Conservation (phyloP, 2,888 invertebrate species). For the Cheilosia pagana region DNA sequence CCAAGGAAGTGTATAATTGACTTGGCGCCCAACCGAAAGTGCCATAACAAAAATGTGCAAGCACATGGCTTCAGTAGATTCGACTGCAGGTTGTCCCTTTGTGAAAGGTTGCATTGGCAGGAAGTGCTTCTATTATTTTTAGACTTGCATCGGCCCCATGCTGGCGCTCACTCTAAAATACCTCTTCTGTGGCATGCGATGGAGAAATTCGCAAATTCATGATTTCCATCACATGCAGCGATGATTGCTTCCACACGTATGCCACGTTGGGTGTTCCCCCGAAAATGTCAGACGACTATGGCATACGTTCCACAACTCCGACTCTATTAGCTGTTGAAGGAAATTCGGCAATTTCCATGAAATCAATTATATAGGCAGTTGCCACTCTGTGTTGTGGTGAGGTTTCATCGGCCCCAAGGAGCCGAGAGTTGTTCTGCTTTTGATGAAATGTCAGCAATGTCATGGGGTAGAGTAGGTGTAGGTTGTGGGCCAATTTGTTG, state of each 20-base stretch:
- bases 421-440: too few relatives aligned
- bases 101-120: slow-evolving; percentile 13
- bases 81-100: neutral
- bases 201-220: slow-evolving; percentile 19
- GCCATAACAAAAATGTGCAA: slow-evolving; percentile 42
- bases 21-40: slow-evolving; percentile 56
- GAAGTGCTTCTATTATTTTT: slow-evolving; percentile 32
- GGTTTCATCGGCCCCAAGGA: too few relatives aligned
- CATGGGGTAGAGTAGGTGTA: too few relatives aligned
- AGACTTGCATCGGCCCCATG: neutral
- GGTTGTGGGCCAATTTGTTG: too few relatives aligned
- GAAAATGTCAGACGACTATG: neutral
- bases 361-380: slow-evolving; percentile 43
- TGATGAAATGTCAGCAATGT: too few relatives aligned
- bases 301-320: neutral
- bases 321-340: slow-evolving; percentile 8
- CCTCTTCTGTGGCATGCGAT: slow-evolving; percentile 23
- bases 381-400: too few relatives aligned
- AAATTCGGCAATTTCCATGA: slow-evolving; percentile 50
- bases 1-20: slow-evolving; percentile 54
- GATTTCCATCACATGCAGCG: slow-evolving; percentile 29
- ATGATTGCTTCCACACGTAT: slow-evolving; percentile 8
- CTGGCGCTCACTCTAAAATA: neutral
- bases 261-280: neutral
- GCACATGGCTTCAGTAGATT: neutral